Evolutionary conservation across 1,140 invertebrate genomes (phyloP).

Genomic region (Micrasema longulum): DNA sequence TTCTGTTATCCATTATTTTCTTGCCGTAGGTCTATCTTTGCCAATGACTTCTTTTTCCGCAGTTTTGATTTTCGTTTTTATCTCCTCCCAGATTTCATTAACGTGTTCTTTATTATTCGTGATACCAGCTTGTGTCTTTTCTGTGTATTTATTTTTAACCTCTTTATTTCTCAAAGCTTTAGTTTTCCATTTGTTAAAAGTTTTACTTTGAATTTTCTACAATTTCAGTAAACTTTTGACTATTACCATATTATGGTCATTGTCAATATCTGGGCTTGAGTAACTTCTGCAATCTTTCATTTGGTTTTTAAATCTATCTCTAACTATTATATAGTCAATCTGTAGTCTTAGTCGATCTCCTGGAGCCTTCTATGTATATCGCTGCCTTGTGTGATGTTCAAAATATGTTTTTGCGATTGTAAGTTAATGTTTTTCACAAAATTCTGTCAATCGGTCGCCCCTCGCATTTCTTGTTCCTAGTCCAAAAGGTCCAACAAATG

Average conservation of each 20-base stretch:
- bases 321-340: conserved; percentile 15
- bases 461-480: conserved; percentile 14
- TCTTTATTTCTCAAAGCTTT: background rate
- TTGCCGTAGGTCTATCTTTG: too few species aligned
- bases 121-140: background rate
- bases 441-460: conserved; percentile 8
- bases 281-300: background rate
- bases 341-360: conserved; percentile 8
- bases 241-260: too few species aligned
- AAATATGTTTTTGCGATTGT: background rate
- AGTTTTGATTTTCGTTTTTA: too few species aligned
- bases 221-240: background rate
- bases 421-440: conserved; percentile 8
- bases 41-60: too few species aligned
- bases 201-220: background rate
- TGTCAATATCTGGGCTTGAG: too few species aligned
- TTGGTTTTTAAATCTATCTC: conserved; percentile 13
- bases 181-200: background rate
- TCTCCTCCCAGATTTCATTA: background rate
- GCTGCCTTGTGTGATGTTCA: background rate
- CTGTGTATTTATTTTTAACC: background rate
- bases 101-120: background rate
- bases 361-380: conserved; percentile 13
- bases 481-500: conserved; percentile 12
- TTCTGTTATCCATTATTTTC: too few species aligned